A percentile compares a stretch with the other conserved stretches of the same genome.
Conservation (phyloP, 2,113 vertebrate genomes). For the Alouatta palliata region DNA sequence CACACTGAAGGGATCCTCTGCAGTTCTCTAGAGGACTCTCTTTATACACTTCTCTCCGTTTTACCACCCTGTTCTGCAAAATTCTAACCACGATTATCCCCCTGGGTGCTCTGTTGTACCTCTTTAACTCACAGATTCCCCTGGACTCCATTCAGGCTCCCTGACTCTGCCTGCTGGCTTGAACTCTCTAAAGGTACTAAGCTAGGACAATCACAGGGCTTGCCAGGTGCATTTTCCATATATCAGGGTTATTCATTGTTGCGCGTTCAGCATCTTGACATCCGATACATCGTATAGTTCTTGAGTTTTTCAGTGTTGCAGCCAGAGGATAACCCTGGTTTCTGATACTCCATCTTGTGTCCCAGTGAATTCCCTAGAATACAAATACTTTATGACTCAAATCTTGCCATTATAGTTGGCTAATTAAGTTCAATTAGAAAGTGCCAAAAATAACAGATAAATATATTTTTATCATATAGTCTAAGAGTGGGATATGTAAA, state of each 20-base stretch:
- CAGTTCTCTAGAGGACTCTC: neutral
- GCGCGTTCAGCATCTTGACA: neutral
- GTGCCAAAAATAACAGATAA: neutral
- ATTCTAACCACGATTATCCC: neutral
- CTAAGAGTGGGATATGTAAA: fast-evolving
- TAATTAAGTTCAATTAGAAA: neutral
- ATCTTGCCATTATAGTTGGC: neutral
- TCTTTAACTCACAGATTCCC: neutral
- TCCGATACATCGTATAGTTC: fast-evolving
- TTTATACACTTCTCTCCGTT: fast-evolving
- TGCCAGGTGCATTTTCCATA: fast-evolving
- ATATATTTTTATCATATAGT: neutral
- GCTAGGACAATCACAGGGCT: fast-evolving
- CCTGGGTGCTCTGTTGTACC: fast-evolving
- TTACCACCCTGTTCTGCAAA: too few relatives aligned
- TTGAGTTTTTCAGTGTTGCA: neutral
- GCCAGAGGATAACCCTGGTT: neutral
- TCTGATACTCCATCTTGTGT: neutral
- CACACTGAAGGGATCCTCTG: neutral
- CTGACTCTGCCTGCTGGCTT: fast-evolving
- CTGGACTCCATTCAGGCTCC: neutral
- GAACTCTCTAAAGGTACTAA: neutral
- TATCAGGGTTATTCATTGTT: neutral
- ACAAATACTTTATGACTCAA: neutral
- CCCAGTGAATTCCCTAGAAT: neutral